Conservation (phyloP, 2,113 vertebrate species). For the Alouatta palliata region DNA sequence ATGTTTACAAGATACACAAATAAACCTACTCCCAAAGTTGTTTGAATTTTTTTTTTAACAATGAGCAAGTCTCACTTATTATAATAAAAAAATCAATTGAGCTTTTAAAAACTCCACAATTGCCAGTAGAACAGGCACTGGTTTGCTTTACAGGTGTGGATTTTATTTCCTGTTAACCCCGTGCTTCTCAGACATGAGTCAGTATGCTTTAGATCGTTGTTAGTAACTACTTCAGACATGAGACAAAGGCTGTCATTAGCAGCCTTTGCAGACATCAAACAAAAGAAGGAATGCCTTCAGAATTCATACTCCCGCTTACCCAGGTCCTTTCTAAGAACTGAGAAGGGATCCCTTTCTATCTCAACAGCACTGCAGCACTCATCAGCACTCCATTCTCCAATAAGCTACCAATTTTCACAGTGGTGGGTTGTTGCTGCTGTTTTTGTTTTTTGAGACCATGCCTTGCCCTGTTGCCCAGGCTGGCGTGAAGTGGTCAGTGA, state of each 20-base stretch:
- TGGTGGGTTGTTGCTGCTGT: fast-evolving
- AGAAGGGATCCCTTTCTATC: background rate
- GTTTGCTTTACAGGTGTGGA: background rate
- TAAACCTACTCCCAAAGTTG: background rate
- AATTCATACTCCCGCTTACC: background rate
- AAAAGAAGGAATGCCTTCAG: background rate
- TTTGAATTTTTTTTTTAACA: background rate
- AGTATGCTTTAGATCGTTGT: background rate
- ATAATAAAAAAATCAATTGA: background rate
- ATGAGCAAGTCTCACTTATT: background rate
- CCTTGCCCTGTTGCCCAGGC: too few relatives aligned
- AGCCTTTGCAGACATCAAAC: background rate
- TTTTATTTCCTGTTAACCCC: background rate
- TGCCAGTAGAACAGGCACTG: background rate
- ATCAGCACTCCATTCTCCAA: background rate
- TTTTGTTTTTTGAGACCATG: too few relatives aligned
- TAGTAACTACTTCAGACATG: background rate
- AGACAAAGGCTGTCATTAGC: background rate
- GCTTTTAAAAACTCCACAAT: background rate
- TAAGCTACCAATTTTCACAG: background rate
- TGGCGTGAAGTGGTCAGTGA: too few relatives aligned
- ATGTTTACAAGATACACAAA: background rate
- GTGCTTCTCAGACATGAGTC: background rate
- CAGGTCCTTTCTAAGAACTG: background rate
- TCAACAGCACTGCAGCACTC: background rate